Evolutionary conservation across 1,140 invertebrate species (phyloP), one percentile per base, ranked within the genome.

Genomic region (Hyles euphorbiae): DNA sequence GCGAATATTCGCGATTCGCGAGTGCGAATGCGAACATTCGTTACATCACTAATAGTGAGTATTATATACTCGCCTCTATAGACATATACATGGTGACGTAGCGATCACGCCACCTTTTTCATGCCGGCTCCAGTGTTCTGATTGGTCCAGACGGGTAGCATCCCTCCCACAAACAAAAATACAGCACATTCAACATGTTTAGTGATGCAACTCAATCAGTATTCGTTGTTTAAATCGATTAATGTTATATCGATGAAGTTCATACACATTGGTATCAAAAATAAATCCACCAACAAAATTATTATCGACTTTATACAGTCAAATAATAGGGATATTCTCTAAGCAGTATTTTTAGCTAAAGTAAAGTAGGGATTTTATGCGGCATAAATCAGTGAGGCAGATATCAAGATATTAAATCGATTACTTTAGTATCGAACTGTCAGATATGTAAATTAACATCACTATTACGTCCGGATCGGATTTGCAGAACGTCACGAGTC

Each of bases 41-140:
- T n/a, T n/a, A n/a, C n/a, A n/a, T n/a, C n/a, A n/a, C n/a, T n/a
- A n/a, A n/a, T n/a, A n/a, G 59, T 60, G 51, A 32, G 22, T 58
- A 51, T 44, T 72, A 74, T 56, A 49, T 78, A 71, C 72, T 22
- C 2, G 9, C 32, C 34, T 22, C 12, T 48, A 56, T 56, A 56
- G 54, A 33, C 33, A 65, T 74, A 65, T 76, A 78, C 60, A 62
- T 56, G 59, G 68, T 88, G 83, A 87, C 83, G 85, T 86, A 79
- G 80, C 22, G 79, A 88, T 88, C 85, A 88, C 85, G 85, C 85
- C 85, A 88, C 85, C 72, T 87, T 85, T 70, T 78, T 73, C 64
- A 72, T 74, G 65, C 61, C 63, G 48, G 61, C 72, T 76, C 56
- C 70, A 58, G 74, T 46, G 10, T 63, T 76, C 67, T 71, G 69